Percentiles rank a stretch among this genome's conserved stretches.
phyloP scores from a whole-genome alignment of 2,888 invertebrate species.

The Eurytoma californica region DNA sequence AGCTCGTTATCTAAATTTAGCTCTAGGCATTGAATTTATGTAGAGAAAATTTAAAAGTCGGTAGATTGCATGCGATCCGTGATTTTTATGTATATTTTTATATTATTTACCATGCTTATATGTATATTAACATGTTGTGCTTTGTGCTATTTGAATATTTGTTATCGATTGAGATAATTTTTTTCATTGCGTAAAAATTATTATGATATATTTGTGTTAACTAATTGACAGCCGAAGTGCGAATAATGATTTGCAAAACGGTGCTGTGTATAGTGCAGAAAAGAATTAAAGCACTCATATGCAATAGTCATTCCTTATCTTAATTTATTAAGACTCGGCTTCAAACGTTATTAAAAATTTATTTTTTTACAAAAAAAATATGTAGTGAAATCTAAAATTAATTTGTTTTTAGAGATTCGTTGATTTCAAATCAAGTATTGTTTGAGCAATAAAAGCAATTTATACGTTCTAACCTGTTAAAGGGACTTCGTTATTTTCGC shows the following conservation, averaged over 20 bases:
- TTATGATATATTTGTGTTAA: no score
- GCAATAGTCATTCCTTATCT: no score
- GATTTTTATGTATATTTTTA: not conserved
- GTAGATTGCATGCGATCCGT: slow-evolving; percentile 73
- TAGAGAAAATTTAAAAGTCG: slow-evolving; percentile 70
- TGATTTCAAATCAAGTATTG: no score
- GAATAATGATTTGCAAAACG: slow-evolving; percentile 30
- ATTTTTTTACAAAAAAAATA: no score
- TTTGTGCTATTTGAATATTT: slow-evolving; percentile 14
- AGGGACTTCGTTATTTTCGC: not conserved
- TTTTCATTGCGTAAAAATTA: no score
- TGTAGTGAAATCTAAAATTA: no score
- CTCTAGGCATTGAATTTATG: slow-evolving; percentile 54
- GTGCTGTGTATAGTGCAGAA: slow-evolving; percentile 32
- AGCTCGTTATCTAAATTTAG: slow-evolving; percentile 55
- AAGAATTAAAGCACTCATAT: not conserved
- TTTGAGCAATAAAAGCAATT: no score
- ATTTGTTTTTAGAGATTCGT: no score
- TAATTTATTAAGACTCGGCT: no score
- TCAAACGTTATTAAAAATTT: no score
- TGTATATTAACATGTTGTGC: no score
- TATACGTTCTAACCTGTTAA: no score
- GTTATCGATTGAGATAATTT: not conserved
- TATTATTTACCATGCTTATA: slow-evolving; percentile 13
- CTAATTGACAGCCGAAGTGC: slow-evolving; percentile 20